Base-by-base conservation (phyloP, 2,888 invertebrate species). In the Callinectes sapidus region DNA sequence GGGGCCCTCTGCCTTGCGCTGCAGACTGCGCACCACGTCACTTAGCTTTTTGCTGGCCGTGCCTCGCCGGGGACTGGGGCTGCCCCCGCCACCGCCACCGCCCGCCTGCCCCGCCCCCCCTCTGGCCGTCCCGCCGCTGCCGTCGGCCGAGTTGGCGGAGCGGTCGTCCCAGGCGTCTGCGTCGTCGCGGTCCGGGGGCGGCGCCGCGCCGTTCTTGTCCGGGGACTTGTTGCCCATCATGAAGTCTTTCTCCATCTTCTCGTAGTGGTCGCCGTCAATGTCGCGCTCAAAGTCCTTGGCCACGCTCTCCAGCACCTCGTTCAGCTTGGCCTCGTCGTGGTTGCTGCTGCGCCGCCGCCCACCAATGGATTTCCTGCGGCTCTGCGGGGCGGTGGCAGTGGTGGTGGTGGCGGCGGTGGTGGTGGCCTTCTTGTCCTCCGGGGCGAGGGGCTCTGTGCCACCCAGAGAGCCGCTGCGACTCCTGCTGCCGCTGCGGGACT, bases 241-340 rank as follows among this genome's bases (percentile, higher is more conserved):
- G n/a, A 94, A 91, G 92, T 94, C 94, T 18, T 93, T 92, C 66
- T 94, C 94, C 32, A 94, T 90, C 55, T 94, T 92, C 16, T 94
- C 94, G 35, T 94, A 94, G 54, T 94, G 93, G n/a, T 93, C 92
- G 42, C 94, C 94, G 87, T 94, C 94, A 42, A 94, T 93, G 66
- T 94, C 93, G 18, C 91, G 92, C 54, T 93, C 94, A 92, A 94
- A 94, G 61, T 93, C 94, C 28, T 93, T 94, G 18, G 94, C 94
- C 14, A 94, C 94, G 92, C 92, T 93, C 42, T 93, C 94, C 23
- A 94, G 39, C 23, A 94, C 93, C 35, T 94, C 94, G 87, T 94
- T 94, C 42, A 94, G 71, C 90, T 93, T 94, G 23, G 92, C 93
- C 90, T 94, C 94, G 89, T 94, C 93, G 35, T 94, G 94, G 86